These are phyloP conservation scores for Drosophila mulleri DNA, from an alignment of 2,888 invertebrate genomes.

Conservation along the genomic window DNA sequence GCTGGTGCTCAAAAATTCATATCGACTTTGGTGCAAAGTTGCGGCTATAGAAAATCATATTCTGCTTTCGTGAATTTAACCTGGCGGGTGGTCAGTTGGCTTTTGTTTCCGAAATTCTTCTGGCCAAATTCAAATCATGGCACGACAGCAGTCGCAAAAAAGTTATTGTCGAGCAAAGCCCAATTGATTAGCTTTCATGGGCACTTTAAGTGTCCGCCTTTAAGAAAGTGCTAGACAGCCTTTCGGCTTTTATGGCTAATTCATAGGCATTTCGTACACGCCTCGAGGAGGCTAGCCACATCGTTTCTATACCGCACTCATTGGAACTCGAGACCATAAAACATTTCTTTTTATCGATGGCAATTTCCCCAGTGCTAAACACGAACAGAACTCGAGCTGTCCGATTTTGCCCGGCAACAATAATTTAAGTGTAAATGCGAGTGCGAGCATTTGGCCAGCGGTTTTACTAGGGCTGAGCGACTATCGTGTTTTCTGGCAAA, in stretches of 20 bases:
- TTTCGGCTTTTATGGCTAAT: constrained; percentile 43
- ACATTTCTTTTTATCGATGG: constrained; percentile 60
- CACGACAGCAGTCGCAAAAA: neutral
- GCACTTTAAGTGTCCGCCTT: constrained; percentile 40
- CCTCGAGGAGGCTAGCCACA: constrained; percentile 16
- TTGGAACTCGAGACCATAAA: constrained; percentile 37
- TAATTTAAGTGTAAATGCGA: constrained; percentile 51
- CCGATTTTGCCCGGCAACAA: constrained; percentile 31
- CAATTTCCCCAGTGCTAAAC: constrained; percentile 61
- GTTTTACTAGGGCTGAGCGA: neutral
- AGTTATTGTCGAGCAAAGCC: constrained; percentile 11
- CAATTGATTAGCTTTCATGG: constrained; percentile 38
- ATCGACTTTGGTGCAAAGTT: constrained; percentile 42
- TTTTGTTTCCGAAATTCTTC: neutral
- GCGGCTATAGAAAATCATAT: constrained; percentile 38
- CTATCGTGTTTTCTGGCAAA: neutral
- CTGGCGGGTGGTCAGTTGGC: constrained; percentile 4
- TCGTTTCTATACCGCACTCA: constrained; percentile 27
- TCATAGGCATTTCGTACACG: constrained; percentile 54
- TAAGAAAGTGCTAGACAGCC: constrained; percentile 14
- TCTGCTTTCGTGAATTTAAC: neutral
- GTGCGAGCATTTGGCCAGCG: constrained; percentile 6
- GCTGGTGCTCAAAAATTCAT: constrained; percentile 44
- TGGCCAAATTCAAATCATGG: constrained; percentile 24
- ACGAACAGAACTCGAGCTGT: constrained; percentile 31